Evolutionary conservation across 1,140 invertebrate genomes (phyloP).

Genomic region (Planococcus citri): DNA sequence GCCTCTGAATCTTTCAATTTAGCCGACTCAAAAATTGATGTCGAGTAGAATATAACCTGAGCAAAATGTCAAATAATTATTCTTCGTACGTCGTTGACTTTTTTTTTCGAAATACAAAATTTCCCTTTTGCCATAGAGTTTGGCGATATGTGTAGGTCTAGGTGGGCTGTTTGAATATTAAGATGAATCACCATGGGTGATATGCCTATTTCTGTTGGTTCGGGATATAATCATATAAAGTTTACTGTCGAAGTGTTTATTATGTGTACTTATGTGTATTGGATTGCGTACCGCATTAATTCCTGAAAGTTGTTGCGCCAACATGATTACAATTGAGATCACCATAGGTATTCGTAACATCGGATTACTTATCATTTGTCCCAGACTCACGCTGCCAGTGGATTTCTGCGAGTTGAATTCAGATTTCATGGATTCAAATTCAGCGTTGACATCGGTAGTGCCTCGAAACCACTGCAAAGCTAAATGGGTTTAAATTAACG

Average conservation of each 20-base stretch:
- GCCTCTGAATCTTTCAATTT: constrained; percentile 44
- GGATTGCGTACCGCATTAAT: constrained; percentile 72
- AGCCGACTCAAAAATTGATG: constrained; percentile 60
- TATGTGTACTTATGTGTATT: no score
- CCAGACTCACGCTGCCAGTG: constrained; percentile 53
- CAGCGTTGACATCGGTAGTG: constrained; percentile 61
- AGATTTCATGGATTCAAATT: constrained; percentile 75
- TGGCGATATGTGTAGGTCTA: no score
- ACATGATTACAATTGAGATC: constrained; percentile 70
- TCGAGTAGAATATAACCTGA: constrained; percentile 74
- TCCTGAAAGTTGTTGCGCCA: constrained; percentile 79
- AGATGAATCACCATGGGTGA: no score
- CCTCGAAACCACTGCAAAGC: constrained; percentile 63
- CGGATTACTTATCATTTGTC: constrained; percentile 55
- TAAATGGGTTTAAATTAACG: constrained; percentile 32
- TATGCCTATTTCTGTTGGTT: no score
- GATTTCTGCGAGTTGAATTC: constrained; percentile 65
- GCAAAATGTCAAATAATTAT: no score
- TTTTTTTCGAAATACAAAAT: no score
- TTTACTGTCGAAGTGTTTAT: no score
- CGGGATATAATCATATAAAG: no score
- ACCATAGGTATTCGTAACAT: constrained; percentile 61
- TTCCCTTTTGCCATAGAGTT: no score
- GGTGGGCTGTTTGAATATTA: no score
- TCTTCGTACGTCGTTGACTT: no score